phyloP scores from a whole-genome alignment of 2,888 invertebrate genomes.

The Icerya purchasi region DNA sequence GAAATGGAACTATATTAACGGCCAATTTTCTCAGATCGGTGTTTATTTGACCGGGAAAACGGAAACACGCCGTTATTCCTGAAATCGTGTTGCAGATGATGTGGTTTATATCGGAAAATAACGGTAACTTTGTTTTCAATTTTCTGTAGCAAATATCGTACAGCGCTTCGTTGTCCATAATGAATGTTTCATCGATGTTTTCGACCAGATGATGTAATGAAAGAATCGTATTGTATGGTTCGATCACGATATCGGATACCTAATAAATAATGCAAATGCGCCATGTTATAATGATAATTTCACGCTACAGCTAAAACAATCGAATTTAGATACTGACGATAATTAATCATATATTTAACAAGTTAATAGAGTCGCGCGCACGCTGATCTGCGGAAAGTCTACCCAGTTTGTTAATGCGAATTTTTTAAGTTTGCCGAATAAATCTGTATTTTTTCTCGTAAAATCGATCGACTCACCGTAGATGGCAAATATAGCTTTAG shows the following conservation, averaged over 20 bases:
- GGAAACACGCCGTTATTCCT: slow-evolving; percentile 14
- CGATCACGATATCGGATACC: slow-evolving; percentile 51
- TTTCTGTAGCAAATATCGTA: slow-evolving; percentile 43
- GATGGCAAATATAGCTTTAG: too few species aligned
- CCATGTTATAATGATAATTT: too few species aligned
- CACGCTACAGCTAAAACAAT: too few species aligned
- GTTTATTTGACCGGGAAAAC: slow-evolving; percentile 14
- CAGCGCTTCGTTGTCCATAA: slow-evolving; percentile 53
- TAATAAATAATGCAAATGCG: slow-evolving; percentile 21
- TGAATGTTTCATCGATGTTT: slow-evolving; percentile 43
- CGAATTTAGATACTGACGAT: too few species aligned
- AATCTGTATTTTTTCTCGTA: too few species aligned
- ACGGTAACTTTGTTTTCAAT: slow-evolving; percentile 9
- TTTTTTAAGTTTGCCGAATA: too few species aligned
- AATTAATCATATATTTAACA: too few species aligned
- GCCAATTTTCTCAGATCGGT: slow-evolving; percentile 12
- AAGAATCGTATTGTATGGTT: slow-evolving; percentile 52
- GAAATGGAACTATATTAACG: slow-evolving; percentile 11
- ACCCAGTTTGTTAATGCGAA: too few species aligned
- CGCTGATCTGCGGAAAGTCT: too few species aligned
- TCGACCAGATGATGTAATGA: slow-evolving; percentile 47
- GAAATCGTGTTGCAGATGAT: slow-evolving; percentile 11
- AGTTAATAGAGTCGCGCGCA: too few species aligned
- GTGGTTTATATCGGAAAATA: slow-evolving; percentile 12
- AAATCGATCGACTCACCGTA: too few species aligned